Base-by-base conservation (phyloP, 2,888 invertebrate species). In the Drosophila diplacantha region DNA sequence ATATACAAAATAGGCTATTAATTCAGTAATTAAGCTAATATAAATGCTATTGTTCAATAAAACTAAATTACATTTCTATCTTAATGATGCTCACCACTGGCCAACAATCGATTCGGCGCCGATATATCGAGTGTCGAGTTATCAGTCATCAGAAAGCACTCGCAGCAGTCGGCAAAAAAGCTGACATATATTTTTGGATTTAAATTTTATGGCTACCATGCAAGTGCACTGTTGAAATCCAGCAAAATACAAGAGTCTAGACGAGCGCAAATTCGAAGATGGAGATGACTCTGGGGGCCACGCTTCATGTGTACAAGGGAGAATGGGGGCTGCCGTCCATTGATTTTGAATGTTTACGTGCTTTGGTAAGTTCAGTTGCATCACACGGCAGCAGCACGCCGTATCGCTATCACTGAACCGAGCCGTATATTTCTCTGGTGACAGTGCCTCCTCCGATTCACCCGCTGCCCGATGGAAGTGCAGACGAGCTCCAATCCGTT, bases 291-390 rank as follows among this genome's bases (percentile, higher is more conserved):
- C 67, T 86, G 46, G 87, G 86, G 37, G 83, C 86, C 8, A 83
- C 92, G 86, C 88, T 96, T 74, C 91, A 93, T 87, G 92, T 95
- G 72, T 96, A 95, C 93, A 92, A 93, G 84, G 95, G 96, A 20
- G 96, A 96, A 87, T 96, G 94, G 93, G 95, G 95, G 22, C 89
- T 97, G 52, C 94, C 96, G 1, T 95, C 96, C 1, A 91, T 96
- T 62, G 95, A 96, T 90, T 90, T 93, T 64, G 92, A 94, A 86
- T 96, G 95, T 86, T 90, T 96, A 44, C 93, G 95, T 89, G 92
- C 93, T 83, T 90, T 96, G 91, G 94, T 96, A 87, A 91, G 91
- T 77, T 71, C 34, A 71, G 74, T 85, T 85, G 84, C 81, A 85
- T 85, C 85, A 82, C 69, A 73, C 63, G 38, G 39, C 43, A 29